phyloP scores from a whole-genome alignment of 1,140 invertebrate species.

The Scaptomyza graminum region DNA sequence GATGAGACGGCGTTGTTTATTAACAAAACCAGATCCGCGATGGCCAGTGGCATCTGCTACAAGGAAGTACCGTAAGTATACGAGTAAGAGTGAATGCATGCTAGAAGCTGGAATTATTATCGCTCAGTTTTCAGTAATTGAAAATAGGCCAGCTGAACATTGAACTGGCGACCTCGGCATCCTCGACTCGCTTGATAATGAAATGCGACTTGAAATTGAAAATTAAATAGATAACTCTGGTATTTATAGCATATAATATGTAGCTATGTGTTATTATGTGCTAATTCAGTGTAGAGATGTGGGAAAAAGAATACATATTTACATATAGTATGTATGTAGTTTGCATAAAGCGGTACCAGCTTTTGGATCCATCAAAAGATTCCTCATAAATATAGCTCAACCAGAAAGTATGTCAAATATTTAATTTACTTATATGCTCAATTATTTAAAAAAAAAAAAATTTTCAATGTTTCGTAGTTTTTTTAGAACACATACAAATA shows the following conservation, averaged over 20 bases:
- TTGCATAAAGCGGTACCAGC: too few species aligned
- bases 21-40: conserved; percentile 71
- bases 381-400: too few species aligned
- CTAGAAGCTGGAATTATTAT: conserved; percentile 32
- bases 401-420: neutral
- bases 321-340: too few species aligned
- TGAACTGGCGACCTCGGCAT: conserved; percentile 73
- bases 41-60: conserved; percentile 85
- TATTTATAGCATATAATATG: neutral
- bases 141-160: conserved; percentile 54
- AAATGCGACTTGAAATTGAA: conserved; percentile 50
- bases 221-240: conserved; percentile 11
- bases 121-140: conserved; percentile 30
- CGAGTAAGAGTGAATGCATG: neutral
- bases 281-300: neutral
- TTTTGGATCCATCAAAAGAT: too few species aligned
- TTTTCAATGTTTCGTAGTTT: too few species aligned
- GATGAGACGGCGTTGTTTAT: conserved; percentile 77
- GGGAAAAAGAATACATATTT: too few species aligned
- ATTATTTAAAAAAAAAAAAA: too few species aligned
- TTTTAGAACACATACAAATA: too few species aligned
- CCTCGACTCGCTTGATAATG: conserved; percentile 70
- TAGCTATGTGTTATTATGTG: neutral
- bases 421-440: too few species aligned
- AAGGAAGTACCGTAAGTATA: conserved; percentile 86